These are phyloP conservation scores for Drosophila tristis DNA, from an alignment of 1,140 invertebrate species.

Conservation along the genomic window DNA sequence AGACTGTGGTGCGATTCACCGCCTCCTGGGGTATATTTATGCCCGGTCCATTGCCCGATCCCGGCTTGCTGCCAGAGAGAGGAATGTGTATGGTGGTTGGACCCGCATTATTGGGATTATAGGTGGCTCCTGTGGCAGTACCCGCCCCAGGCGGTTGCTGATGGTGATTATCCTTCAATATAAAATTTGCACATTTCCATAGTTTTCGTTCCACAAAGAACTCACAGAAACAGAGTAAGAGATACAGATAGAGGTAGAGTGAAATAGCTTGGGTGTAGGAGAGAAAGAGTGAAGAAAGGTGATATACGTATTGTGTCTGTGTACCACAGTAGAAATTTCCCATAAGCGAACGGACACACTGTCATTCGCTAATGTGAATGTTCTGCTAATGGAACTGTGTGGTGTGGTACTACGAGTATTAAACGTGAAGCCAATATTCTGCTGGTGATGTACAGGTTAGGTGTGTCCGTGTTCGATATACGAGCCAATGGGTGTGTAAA, in stretches of 20 bases:
- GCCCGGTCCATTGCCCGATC: slow-evolving; percentile 91
- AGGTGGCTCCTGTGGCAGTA: slow-evolving; percentile 43
- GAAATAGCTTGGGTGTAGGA: slow-evolving; percentile 16
- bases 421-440: too few relatives aligned
- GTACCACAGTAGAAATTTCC: too few relatives aligned
- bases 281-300: too few relatives aligned
- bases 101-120: slow-evolving; percentile 65
- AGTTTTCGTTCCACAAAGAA: slow-evolving; percentile 30
- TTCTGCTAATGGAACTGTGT: too few relatives aligned
- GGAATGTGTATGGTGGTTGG: slow-evolving; percentile 83
- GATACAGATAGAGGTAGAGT: slow-evolving; percentile 19
- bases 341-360: too few relatives aligned
- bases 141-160: slow-evolving; percentile 24
- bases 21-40: slow-evolving; percentile 96
- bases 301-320: too few relatives aligned
- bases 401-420: too few relatives aligned
- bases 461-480: slow-evolving; percentile 7
- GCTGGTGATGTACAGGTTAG: slow-evolving; percentile 17
- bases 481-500: slow-evolving; percentile 50
- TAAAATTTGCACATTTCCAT: slow-evolving; percentile 55
- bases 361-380: too few relatives aligned
- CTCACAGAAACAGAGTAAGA: slow-evolving; percentile 9
- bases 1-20: slow-evolving; percentile 95
- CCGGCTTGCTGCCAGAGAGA: slow-evolving; percentile 85
- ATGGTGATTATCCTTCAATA: slow-evolving; percentile 78